phyloP scores from a whole-genome alignment of 2,113 vertebrate species.

The Scolopax mira region DNA sequence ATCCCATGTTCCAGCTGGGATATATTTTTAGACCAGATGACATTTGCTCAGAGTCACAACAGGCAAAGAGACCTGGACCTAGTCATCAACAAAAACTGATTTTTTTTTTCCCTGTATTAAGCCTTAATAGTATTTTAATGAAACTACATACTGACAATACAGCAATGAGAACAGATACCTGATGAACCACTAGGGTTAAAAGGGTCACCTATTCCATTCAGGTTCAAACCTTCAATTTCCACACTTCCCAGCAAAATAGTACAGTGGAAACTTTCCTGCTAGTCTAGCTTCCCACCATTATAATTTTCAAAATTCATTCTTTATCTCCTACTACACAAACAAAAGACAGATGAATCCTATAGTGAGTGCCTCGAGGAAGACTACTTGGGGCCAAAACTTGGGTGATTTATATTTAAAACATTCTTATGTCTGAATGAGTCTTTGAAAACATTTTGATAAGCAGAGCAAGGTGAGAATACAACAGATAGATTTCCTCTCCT shows the following conservation, averaged over 20 bases:
- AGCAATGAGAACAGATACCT: background rate
- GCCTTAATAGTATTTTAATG: background rate
- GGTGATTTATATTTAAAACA: background rate
- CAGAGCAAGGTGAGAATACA: background rate
- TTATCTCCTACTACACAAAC: background rate
- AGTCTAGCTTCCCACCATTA: background rate
- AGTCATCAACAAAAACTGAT: background rate
- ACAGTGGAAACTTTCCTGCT: background rate
- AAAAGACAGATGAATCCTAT: background rate
- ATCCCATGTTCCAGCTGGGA: background rate
- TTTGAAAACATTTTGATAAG: slow-evolving; percentile 1
- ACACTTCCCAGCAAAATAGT: background rate
- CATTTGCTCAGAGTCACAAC: background rate
- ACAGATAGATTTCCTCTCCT: background rate
- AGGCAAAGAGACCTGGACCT: background rate
- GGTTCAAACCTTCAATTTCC: background rate
- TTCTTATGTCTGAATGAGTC: background rate
- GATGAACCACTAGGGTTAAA: background rate
- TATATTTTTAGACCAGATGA: background rate
- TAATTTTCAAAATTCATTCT: background rate
- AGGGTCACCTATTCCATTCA: background rate
- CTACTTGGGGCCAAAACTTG: background rate
- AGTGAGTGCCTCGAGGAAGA: background rate
- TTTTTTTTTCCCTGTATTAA: background rate
- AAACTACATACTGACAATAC: background rate